These are phyloP conservation scores for Todiramphus saurophagus DNA, from an alignment of 2,113 vertebrate genomes.

Conservation along the genomic window DNA sequence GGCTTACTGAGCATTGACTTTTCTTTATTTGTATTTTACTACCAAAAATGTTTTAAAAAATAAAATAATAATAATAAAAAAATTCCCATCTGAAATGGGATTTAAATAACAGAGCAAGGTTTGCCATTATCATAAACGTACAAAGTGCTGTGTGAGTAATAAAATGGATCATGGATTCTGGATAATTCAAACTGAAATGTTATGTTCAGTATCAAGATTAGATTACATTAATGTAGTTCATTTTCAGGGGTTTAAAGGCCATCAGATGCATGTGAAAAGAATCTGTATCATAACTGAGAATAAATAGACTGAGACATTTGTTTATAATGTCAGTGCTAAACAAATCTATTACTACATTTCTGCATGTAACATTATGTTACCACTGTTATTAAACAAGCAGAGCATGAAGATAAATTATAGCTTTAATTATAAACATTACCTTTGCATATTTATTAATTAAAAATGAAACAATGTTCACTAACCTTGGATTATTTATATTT, in stretches of 20 bases:
- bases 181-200: conserved; percentile 88
- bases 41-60: conserved; percentile 75
- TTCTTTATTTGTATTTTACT: conserved; percentile 84
- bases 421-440: conserved; percentile 82
- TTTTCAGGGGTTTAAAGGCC: conserved; percentile 86
- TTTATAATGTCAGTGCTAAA: conserved; percentile 84
- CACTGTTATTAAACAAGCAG: conserved; percentile 78
- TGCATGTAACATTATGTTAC: conserved; percentile 77
- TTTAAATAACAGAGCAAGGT: conserved; percentile 84
- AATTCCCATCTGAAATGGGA: conserved; percentile 78
- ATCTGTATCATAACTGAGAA: conserved; percentile 85
- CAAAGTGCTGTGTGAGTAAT: conserved; percentile 84
- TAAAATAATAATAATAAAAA: conserved; percentile 75
- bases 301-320: conserved; percentile 87
- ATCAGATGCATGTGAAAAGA: conserved; percentile 81
- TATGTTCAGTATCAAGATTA: conserved; percentile 85
- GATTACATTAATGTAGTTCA: conserved; percentile 85
- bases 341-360: conserved; percentile 83
- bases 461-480: conserved; percentile 78
- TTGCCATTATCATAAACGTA: conserved; percentile 84
- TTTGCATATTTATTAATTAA: conserved; percentile 78
- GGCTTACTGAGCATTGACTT: conserved; percentile 78
- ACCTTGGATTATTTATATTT: conserved; percentile 78
- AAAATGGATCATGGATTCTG: conserved; percentile 86
- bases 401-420: conserved; percentile 80